A percentile compares a stretch with the other conserved stretches of the same genome.
phyloP scores from a whole-genome alignment of 2,113 vertebrate species.

The Ivindomyrus marchei region DNA sequence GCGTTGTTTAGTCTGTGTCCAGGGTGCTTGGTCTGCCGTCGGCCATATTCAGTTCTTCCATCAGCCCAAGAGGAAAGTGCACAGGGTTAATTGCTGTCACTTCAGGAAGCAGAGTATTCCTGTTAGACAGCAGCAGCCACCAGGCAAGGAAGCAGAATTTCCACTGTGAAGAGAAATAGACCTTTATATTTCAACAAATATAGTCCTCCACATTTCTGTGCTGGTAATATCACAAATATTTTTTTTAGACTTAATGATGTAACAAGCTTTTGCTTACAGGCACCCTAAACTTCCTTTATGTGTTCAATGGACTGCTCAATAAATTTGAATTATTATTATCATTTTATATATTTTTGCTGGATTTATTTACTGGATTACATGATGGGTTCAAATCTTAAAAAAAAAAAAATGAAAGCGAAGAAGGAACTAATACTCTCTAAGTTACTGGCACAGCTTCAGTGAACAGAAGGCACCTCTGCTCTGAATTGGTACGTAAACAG shows the following conservation, averaged over 20 bases:
- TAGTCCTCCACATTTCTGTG: not conserved
- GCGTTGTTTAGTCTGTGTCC: slow-evolving; percentile 26
- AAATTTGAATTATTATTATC: not conserved
- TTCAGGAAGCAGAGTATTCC: not conserved
- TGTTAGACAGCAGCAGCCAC: not conserved
- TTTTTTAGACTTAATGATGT: not conserved
- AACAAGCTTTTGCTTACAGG: not conserved
- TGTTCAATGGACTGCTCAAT: not conserved
- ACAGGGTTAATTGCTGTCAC: not conserved
- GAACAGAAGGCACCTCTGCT: not conserved
- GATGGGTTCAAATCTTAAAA: not conserved
- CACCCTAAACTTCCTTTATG: not conserved
- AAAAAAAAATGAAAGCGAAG: not conserved
- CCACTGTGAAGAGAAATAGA: not conserved
- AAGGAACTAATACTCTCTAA: not conserved
- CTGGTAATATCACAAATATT: not conserved
- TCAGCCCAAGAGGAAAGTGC: not conserved
- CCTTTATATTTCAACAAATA: not conserved
- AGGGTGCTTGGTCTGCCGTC: slow-evolving; percentile 27
- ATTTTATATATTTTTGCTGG: not conserved
- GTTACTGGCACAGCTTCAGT: not conserved
- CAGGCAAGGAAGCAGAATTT: not conserved
- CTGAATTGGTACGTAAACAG: not conserved
- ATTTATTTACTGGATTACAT: not conserved
- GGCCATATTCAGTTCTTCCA: slow-evolving; percentile 29